Conservation (phyloP, 2,797 vertebrate species). For the Thripadectes ignobilis region DNA sequence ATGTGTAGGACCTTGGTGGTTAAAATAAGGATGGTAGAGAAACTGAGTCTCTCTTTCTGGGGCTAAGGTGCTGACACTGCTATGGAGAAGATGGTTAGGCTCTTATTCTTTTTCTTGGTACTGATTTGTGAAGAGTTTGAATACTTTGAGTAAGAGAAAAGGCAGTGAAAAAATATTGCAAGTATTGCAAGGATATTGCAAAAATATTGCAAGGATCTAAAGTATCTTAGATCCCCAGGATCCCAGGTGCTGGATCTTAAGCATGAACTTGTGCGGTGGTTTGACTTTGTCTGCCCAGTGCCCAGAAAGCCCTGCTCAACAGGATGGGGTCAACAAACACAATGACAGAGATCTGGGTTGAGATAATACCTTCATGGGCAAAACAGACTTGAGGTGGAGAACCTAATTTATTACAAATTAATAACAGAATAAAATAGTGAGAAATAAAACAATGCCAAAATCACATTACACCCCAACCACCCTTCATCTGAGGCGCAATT, state of each 20-base stretch:
- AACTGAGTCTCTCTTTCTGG: background rate
- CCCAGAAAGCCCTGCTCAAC: background rate
- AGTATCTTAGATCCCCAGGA: background rate
- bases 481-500: fast-evolving
- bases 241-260: background rate
- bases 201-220: background rate
- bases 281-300: background rate
- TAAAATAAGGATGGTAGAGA: background rate
- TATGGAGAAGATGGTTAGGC: background rate
- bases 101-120: background rate
- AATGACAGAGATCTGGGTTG: fast-evolving
- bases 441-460: background rate
- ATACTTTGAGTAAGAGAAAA: background rate
- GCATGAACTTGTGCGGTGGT: background rate
- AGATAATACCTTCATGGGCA: background rate
- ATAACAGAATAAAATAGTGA: background rate
- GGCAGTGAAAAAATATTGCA: background rate
- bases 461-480: fast-evolving
- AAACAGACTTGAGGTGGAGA: background rate
- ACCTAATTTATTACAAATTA: background rate
- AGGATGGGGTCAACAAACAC: background rate
- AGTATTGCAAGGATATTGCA: background rate
- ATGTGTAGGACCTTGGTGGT: background rate
- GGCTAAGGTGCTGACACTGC: fast-evolving
- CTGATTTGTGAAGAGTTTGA: background rate